phyloP scores from a whole-genome alignment of 2,888 invertebrate species.

The Cheilosia pagana region DNA sequence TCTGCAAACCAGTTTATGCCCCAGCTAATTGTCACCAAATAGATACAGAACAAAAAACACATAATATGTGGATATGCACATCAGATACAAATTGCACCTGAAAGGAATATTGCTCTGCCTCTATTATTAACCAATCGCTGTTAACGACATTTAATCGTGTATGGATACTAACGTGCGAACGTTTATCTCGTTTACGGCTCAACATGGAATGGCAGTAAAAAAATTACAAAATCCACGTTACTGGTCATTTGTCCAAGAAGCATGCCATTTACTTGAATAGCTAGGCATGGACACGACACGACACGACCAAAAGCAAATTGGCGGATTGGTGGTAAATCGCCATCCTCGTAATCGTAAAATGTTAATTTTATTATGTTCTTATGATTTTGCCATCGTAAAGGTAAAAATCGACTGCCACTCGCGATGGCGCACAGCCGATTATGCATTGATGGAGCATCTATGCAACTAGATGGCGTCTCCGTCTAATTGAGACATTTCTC shows the following conservation, averaged over 20 bases:
- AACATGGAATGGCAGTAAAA: conserved; percentile 12
- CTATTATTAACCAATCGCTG: conserved; percentile 37
- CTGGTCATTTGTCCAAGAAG: conserved; percentile 39
- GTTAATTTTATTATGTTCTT: conserved; percentile 72
- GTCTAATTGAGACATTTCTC: conserved; percentile 69
- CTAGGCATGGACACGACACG: conserved; percentile 43
- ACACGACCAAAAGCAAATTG: conserved; percentile 55
- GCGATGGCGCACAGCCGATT: not conserved
- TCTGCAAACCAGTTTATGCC: conserved; percentile 37
- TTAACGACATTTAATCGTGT: conserved; percentile 47
- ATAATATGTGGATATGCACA: conserved; percentile 7
- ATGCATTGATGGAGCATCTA: conserved; percentile 5
- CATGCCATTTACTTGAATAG: conserved; percentile 9
- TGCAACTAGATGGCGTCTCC: conserved; percentile 24
- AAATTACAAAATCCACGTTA: conserved; percentile 12
- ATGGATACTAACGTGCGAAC: conserved; percentile 50
- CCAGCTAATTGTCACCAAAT: conserved; percentile 55
- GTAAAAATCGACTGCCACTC: conserved; percentile 28
- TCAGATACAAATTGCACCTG: conserved; percentile 45
- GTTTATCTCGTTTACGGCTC: conserved; percentile 15
- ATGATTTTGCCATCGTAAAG: conserved; percentile 69
- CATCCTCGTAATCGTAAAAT: conserved; percentile 64
- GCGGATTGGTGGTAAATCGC: conserved; percentile 65
- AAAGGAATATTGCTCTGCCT: conserved; percentile 41
- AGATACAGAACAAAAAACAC: conserved; percentile 24